These are phyloP conservation scores for Agriopis marginaria DNA, from an alignment of 2,888 invertebrate species.

Conservation along the genomic window DNA sequence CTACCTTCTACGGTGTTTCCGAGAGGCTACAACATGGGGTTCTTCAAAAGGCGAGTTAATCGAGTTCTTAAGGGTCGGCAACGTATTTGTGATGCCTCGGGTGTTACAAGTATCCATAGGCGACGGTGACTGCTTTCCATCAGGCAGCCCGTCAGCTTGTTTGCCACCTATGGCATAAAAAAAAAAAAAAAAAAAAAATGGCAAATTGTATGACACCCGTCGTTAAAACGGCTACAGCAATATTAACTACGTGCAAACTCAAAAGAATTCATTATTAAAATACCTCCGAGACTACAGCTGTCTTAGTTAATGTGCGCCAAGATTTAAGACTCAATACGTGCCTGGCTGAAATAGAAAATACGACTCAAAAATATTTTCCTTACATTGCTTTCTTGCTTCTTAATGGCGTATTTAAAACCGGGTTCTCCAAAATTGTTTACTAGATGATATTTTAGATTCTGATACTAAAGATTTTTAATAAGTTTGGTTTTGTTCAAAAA, in stretches of 20 bases:
- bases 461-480: too few species aligned
- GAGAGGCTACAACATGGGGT: too few species aligned
- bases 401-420: slow-evolving; percentile 25
- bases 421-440: background rate
- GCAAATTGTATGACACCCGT: slow-evolving; percentile 73
- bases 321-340: slow-evolving; percentile 80
- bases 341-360: slow-evolving; percentile 59
- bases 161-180: too few species aligned
- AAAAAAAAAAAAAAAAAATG: too few species aligned
- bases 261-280: slow-evolving; percentile 82
- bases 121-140: too few species aligned
- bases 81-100: too few species aligned
- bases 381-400: slow-evolving; percentile 42
- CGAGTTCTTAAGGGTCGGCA: too few species aligned
- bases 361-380: slow-evolving; percentile 50
- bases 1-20: too few species aligned
- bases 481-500: too few species aligned
- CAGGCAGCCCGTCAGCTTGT: too few species aligned
- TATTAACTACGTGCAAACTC: slow-evolving; percentile 76
- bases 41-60: too few species aligned
- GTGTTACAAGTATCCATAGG: too few species aligned
- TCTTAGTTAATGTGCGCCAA: slow-evolving; percentile 74
- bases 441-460: background rate
- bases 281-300: slow-evolving; percentile 74
- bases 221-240: slow-evolving; percentile 71